A percentile compares a stretch with the other conserved stretches of the same genome.
Evolutionary conservation across 2,888 invertebrate genomes (phyloP).

Genomic region (Trichopria drosophilae): DNA sequence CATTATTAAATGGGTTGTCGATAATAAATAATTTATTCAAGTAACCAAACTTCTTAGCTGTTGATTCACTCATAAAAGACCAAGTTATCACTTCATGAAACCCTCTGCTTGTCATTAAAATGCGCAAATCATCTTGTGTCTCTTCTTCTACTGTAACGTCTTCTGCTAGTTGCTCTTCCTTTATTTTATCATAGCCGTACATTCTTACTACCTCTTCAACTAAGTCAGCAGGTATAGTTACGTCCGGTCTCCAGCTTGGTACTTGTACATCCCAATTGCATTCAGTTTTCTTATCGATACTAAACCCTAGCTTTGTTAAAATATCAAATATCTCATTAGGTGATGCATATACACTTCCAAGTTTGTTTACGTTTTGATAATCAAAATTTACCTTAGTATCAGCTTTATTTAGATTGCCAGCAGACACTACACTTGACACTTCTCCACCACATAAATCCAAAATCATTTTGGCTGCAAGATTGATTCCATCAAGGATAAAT

Average conservation of each 20-base stretch:
- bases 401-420: conserved; percentile 1
- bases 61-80: conserved; percentile 13
- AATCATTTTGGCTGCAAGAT: conserved; percentile 19
- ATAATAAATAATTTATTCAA: conserved; percentile 13
- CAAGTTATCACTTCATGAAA: conserved; percentile 16
- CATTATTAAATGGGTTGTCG: conserved; percentile 13
- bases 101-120: conserved; percentile 4
- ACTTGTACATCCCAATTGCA: conserved; percentile 18
- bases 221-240: conserved; percentile 12
- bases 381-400: conserved; percentile 11
- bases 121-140: conserved; percentile 13
- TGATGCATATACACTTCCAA: conserved; percentile 18
- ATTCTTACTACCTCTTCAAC: conserved; percentile 15
- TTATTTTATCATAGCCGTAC: conserved; percentile 19
- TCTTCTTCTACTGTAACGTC: conserved; percentile 14
- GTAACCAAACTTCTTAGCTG: conserved; percentile 9
- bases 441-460: conserved; percentile 19
- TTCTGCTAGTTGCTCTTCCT: conserved; percentile 11
- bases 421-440: conserved; percentile 13
- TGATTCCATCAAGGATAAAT: conserved; percentile 14
- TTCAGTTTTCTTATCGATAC: conserved; percentile 17
- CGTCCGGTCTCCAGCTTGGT: conserved; percentile 16
- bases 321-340: conserved; percentile 14
- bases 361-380: conserved; percentile 16
- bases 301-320: conserved; percentile 19